Evolutionary conservation across 2,797 vertebrate genomes (phyloP).

Genomic region (Cyclura pinguis): DNA sequence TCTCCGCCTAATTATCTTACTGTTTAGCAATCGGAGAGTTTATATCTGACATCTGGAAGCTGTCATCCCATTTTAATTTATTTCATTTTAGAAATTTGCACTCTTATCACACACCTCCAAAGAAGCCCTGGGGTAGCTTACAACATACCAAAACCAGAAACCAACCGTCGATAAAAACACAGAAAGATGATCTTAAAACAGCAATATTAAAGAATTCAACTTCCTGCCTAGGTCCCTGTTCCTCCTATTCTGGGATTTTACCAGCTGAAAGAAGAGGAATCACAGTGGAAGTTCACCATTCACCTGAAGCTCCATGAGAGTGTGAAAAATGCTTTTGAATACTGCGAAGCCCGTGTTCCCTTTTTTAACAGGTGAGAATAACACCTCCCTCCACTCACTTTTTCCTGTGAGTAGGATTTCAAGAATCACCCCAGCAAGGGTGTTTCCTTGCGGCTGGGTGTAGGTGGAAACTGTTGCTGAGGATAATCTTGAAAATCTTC

Average conservation of each 20-base stretch:
- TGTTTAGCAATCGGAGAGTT: conserved; percentile 50
- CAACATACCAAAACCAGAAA: background rate
- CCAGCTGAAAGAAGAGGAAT: conserved; percentile 85
- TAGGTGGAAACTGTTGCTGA: background rate
- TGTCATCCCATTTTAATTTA: conserved; percentile 30
- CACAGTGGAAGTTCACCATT: conserved; percentile 85
- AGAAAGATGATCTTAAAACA: background rate
- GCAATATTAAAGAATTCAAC: background rate
- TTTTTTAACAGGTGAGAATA: conserved; percentile 93
- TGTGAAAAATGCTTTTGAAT: conserved; percentile 94
- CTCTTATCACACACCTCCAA: conserved; percentile 5
- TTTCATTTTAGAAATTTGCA: conserved; percentile 24
- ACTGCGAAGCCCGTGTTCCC: conserved; percentile 92
- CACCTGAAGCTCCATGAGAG: conserved; percentile 95
- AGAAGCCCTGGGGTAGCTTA: background rate
- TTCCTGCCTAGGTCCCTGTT: conserved; percentile 87
- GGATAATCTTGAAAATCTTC: background rate
- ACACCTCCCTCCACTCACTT: background rate
- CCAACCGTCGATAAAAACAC: background rate
- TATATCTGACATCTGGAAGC: conserved; percentile 39
- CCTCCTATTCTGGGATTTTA: conserved; percentile 94
- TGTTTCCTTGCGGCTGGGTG: background rate
- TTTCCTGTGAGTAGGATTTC: conserved; percentile 15
- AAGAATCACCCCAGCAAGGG: background rate
- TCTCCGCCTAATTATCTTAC: conserved; percentile 51